Evolutionary conservation across 2,888 invertebrate genomes (phyloP), one percentile per base, ranked within the genome.

Genomic region (Cantharis rufa): DNA sequence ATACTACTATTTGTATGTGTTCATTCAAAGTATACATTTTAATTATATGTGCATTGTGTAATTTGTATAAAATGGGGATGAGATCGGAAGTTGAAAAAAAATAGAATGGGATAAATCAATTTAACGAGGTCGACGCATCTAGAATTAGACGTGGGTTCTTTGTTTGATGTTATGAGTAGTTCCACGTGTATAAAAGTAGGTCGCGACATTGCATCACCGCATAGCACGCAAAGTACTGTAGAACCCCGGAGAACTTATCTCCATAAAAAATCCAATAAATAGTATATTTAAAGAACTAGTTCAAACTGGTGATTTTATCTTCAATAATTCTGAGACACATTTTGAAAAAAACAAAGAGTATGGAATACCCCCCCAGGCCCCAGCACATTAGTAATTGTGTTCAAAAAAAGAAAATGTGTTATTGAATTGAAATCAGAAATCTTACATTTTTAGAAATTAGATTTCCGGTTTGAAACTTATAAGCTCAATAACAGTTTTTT

Each of bases 141-240:
- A 75, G 48, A 62, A 72, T 69, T 27, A 24, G 64, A 70, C 64
- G 77, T 78, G 78, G 78, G 78, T 79, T 81, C 81, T 82, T 81
- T 80, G 82, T 80, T 77, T 74, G 74, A 66, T 75, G 48, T 78
- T 74, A 78, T 79, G 80, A 80, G 78, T 75, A 75, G 78, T 77
- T 82, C 81, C 83, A 83, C 83, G 83, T 83, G 83, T 81, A 78
- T 72, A 78, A 81, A 83, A 83, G 80, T 83, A 80, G 83, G 83
- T 82, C 83, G 82, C 70, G 71, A 79, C 79, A 78, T 83, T 82
- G 82, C 83, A 83, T 82, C 83, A 82, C 62, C 70, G 68, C 70
- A 64, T 24, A 71, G 62, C 48, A 48, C 48, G 48, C 48, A n/a
- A 48, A n/a, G n/a, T 7, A 48, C 48, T 2, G n/a, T 48, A 48